Base-by-base conservation (phyloP, 2,888 invertebrate genomes). In the Cristatella mucedo region DNA sequence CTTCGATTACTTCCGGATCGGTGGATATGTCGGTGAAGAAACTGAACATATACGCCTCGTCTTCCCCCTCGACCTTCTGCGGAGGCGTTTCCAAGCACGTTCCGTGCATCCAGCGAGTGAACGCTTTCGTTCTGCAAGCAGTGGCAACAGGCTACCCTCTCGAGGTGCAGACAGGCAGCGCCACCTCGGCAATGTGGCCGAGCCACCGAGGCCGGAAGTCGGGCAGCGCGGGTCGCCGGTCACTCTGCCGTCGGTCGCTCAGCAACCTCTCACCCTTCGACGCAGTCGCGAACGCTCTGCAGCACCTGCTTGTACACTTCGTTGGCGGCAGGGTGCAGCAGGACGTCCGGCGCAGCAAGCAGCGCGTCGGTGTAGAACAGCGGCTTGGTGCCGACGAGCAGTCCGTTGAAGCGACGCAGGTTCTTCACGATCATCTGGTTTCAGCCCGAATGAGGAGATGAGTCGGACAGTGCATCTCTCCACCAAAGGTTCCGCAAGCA, bases 21-120 rank as follows among this genome's bases (percentile, higher is more conserved):
- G 76, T 69, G 3, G 80, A 67, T 2, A 85, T 71, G 48, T 89
- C 85, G 44, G 82, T 78, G 53, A 78, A 82, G 66, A 77, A 86
- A 0, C 78, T 80, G 60, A 79, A 82, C 1, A 73, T 69, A 49
- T 75, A 74, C 42, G 71, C 71, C 29, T 74, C 73, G 51, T 71
- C 76, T 39, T 73, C 71, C 2, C 73, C 72, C 0, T 70, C 68
- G 6, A 74, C 65, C 48, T 68, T 69, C 46, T 77, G 73, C 1
- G 78, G 75, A 1, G 74, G 71, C 44, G 81, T 80, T 29, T 76
- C 73, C 1, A 82, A 56, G 53, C 86, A 87, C 1, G 80, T 80
- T 9, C 76, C 76, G 51, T 76, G 71, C 79, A 82, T 80, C 87
- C 87, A 89, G 6, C 87, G 76, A 0, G 79, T 74, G 55, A 87